Conservation (phyloP, 2,797 vertebrate species). For the Orestias chungarensis region DNA sequence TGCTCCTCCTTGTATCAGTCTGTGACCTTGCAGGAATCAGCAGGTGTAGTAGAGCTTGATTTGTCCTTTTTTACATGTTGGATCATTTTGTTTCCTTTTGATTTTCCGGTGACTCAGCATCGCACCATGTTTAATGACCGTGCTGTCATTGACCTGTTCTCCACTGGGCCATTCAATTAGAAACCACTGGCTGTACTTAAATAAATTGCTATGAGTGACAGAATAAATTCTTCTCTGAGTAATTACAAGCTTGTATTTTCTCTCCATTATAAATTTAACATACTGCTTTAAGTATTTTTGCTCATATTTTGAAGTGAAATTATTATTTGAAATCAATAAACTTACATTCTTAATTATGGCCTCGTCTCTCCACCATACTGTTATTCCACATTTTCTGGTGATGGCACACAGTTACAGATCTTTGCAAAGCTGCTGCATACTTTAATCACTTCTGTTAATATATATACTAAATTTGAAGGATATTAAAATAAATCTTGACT, state of each 20-base stretch:
- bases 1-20: slow-evolving; percentile 1
- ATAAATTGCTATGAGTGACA: slow-evolving; percentile 6
- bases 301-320: no score
- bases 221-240: slow-evolving; percentile 5
- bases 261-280: neutral
- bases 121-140: slow-evolving; percentile 14
- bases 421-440: slow-evolving; percentile 33
- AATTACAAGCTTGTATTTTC: slow-evolving; percentile 19
- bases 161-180: slow-evolving; percentile 25
- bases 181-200: slow-evolving; percentile 16
- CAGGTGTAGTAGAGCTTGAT: slow-evolving; percentile 10
- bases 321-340: slow-evolving; percentile 1
- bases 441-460: slow-evolving; percentile 33
- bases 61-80: slow-evolving; percentile 50
- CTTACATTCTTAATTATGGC: slow-evolving; percentile 16
- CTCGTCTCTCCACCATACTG: slow-evolving; percentile 2
- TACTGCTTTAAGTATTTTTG: neutral
- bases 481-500: slow-evolving; percentile 9
- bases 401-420: slow-evolving; percentile 29
- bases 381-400: slow-evolving; percentile 20
- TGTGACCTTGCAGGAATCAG: slow-evolving; percentile 45
- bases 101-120: slow-evolving; percentile 56
- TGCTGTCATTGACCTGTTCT: slow-evolving; percentile 36
- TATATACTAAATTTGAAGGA: slow-evolving; percentile 49
- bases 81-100: slow-evolving; percentile 50